Evolutionary conservation across 1,140 invertebrate genomes (phyloP), one percentile per base, ranked within the genome.

Genomic region (Penaeus japonicus): DNA sequence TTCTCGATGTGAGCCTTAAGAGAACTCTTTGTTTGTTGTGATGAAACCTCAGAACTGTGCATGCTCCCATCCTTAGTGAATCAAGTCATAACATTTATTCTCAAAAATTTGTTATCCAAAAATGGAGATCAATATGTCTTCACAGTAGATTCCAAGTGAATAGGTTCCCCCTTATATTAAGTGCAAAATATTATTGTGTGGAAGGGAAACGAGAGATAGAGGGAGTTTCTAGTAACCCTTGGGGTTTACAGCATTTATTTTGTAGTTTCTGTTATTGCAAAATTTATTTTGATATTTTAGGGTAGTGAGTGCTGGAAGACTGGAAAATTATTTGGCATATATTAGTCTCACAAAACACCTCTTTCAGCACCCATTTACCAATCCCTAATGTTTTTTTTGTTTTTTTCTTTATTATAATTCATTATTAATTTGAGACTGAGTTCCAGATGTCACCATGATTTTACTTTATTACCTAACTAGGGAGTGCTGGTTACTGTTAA

Each of bases 401-500:
- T 73, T 73, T 10, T 1, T 39, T 39, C 39, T 39, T 39, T 39
- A 30, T 73, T 32, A 73, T 24, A 73, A 73, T 17, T 73, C 24
- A 73, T 30, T 24, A 30, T 73, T 73, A 32, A 73, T 73, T 30
- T 73, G 65, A 73, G 18, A 73, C 32, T 73, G 24, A 73, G 65
- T 30, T 73, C 32, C 32, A 73, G 65, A 73, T 30, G 65, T 73
- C 39, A 39, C 39, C 39, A 39, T 39, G 39, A 39, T 39, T 39
- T 39, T 39, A 39, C 39, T 39, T 39, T 4, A 39, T 39, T 39
- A 73, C 24, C 32, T 73, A 73, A 73, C 24, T 73, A 39, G 65
- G 32, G 57, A 83, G 80, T 83, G 80, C 54, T 83, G 80, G 80
- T 83, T 83, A 83, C 80, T 83, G 80, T 83, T 83, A 83, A 55